Percentiles rank a stretch among this genome's conserved stretches.
Conservation (phyloP, 2,888 invertebrate genomes). For the Pammene fasciana region DNA sequence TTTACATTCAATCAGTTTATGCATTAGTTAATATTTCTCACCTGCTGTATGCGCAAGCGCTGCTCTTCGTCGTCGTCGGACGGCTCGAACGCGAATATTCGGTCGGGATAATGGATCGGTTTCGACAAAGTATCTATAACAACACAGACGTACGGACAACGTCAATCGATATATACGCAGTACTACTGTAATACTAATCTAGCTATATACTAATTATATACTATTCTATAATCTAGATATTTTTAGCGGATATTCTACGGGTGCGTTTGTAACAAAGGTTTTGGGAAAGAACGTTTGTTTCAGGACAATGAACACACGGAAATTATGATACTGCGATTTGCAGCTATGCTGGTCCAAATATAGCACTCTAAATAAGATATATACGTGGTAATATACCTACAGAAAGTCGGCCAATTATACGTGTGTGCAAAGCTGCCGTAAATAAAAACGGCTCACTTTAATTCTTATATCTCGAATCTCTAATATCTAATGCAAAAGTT, state of each 20-base stretch:
- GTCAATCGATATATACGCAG: slow-evolving; percentile 58
- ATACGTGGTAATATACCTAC: too few species aligned
- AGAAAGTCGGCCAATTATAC: too few species aligned
- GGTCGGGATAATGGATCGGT: slow-evolving; percentile 80
- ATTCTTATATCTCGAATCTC: too few species aligned
- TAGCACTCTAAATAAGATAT: too few species aligned
- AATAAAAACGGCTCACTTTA: too few species aligned
- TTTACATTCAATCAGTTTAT: too few species aligned
- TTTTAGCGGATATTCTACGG: slow-evolving; percentile 22
- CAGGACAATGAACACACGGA: too few species aligned
- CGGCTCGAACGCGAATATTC: slow-evolving; percentile 79
- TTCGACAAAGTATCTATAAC: slow-evolving; percentile 84
- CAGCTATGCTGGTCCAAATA: too few species aligned
- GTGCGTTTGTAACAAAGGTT: slow-evolving; percentile 7
- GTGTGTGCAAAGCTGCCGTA: too few species aligned
- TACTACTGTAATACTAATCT: slow-evolving; percentile 39
- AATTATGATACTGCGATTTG: too few species aligned
- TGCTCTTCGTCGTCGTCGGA: slow-evolving; percentile 80
- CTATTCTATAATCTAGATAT: slow-evolving; percentile 34
- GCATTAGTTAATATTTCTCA: slow-evolving; percentile 54
- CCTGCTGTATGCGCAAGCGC: slow-evolving; percentile 80
- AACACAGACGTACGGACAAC: slow-evolving; percentile 80
- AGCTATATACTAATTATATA: slow-evolving; percentile 25
- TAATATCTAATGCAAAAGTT: too few species aligned
- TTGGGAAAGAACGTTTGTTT: too few species aligned